These are phyloP conservation scores for Notospermus geniculatus DNA, from an alignment of 1,140 invertebrate genomes.

Conservation along the genomic window DNA sequence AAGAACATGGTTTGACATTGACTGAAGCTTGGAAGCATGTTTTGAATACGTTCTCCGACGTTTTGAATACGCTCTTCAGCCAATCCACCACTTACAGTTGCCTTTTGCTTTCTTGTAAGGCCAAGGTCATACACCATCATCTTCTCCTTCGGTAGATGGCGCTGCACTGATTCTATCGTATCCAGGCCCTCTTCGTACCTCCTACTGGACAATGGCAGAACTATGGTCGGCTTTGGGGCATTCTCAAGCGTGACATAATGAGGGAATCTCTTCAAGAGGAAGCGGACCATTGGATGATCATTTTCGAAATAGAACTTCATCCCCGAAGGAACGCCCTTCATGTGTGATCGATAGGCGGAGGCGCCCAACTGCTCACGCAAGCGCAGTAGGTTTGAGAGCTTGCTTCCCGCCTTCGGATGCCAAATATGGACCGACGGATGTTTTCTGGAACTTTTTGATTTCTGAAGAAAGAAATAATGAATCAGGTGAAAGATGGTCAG, in stretches of 20 bases:
- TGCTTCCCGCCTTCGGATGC: no score
- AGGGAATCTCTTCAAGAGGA: neutral
- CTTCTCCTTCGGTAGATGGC: slow-evolving; percentile 4
- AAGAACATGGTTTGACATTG: no score
- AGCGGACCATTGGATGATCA: neutral
- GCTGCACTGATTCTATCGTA: slow-evolving; percentile 2
- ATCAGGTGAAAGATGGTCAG: no score
- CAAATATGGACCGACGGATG: no score
- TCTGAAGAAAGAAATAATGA: no score
- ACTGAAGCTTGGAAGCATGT: no score
- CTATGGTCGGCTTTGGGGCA: neutral
- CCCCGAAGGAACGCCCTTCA: neutral
- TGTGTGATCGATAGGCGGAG: neutral
- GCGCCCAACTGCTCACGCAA: neutral
- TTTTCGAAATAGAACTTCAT: slow-evolving; percentile 1
- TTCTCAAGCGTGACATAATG: neutral
- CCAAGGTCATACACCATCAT: slow-evolving; percentile 6
- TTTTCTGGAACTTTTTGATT: no score
- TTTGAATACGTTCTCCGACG: no score
- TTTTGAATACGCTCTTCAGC: no score
- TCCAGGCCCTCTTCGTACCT: neutral
- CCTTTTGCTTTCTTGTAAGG: neutral
- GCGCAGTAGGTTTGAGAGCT: no score
- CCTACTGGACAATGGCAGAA: slow-evolving; percentile 2
- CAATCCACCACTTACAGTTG: slow-evolving; percentile 1